These are phyloP conservation scores for Micrasema longulum DNA, from an alignment of 1,140 invertebrate species.

Conservation along the genomic window DNA sequence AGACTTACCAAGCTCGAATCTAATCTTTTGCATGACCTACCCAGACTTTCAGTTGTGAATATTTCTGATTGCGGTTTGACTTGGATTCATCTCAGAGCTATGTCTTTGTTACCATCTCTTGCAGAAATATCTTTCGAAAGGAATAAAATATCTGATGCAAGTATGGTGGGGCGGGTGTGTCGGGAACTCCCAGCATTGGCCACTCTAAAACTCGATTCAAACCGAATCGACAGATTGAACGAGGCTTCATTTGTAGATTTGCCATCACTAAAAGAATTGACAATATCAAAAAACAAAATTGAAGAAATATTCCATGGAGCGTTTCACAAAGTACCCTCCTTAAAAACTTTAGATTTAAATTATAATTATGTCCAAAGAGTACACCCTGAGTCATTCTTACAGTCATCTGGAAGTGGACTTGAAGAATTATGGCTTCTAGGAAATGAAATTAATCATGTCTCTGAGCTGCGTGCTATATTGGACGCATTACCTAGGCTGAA, in stretches of 20 bases:
- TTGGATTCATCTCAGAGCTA: conserved; percentile 82
- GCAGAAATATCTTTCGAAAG: conserved; percentile 77
- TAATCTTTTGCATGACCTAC: conserved; percentile 79
- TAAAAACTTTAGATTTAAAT: conserved; percentile 81
- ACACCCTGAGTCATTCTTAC: conserved; percentile 84
- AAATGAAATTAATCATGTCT: conserved; percentile 80
- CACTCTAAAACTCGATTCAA: conserved; percentile 76
- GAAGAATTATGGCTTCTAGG: conserved; percentile 82
- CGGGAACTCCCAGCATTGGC: conserved; percentile 80
- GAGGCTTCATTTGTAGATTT: conserved; percentile 87
- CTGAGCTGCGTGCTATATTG: conserved; percentile 77
- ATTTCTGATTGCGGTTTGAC: conserved; percentile 81
- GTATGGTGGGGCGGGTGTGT: conserved; percentile 80
- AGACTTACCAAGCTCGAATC: conserved; percentile 76
- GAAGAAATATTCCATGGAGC: conserved; percentile 81
- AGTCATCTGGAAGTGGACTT: conserved; percentile 75
- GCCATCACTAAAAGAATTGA: conserved; percentile 75
- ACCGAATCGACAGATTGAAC: conserved; percentile 76
- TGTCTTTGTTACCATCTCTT: conserved; percentile 78
- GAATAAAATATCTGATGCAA: conserved; percentile 81
- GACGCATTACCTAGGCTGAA: conserved; percentile 81
- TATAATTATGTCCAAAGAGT: conserved; percentile 82
- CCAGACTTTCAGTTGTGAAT: conserved; percentile 79
- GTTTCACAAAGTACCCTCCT: conserved; percentile 80
- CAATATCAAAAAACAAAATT: conserved; percentile 80